These are phyloP conservation scores for Alviniconcha marisindica DNA, from an alignment of 1,140 invertebrate genomes.

Conservation along the genomic window DNA sequence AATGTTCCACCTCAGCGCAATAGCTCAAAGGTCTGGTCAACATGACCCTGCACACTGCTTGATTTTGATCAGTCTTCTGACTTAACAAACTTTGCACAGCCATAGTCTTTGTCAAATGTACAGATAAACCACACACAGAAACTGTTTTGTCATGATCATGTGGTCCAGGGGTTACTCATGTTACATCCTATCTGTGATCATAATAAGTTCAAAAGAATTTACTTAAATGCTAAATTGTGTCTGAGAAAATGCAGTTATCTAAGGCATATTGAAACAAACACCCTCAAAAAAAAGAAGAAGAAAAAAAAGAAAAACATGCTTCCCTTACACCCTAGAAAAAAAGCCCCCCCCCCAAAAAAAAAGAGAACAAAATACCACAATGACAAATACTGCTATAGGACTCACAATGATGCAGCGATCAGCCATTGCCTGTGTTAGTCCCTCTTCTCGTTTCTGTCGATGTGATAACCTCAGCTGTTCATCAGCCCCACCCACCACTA, in stretches of 20 bases:
- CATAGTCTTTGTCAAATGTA: too few relatives aligned
- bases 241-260: not conserved
- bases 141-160: too few relatives aligned
- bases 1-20: too few relatives aligned
- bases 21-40: too few relatives aligned
- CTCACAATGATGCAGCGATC: conserved; percentile 83
- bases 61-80: too few relatives aligned
- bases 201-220: not conserved
- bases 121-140: too few relatives aligned
- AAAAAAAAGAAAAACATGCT: not conserved
- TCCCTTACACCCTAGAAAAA: not conserved
- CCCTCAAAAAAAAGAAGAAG: not conserved
- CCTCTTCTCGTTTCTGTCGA: conserved; percentile 83
- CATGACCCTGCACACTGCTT: too few relatives aligned
- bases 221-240: too few relatives aligned
- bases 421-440: conserved; percentile 89
- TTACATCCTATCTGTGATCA: too few relatives aligned
- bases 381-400: not conserved
- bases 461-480: conserved; percentile 85
- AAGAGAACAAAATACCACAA: not conserved
- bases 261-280: not conserved
- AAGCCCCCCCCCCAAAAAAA: not conserved
- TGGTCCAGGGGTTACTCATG: too few relatives aligned
- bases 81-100: too few relatives aligned
- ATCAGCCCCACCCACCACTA: conserved; percentile 90